phyloP scores from a whole-genome alignment of 1,140 invertebrate species.

The Brachionus sp. region DNA sequence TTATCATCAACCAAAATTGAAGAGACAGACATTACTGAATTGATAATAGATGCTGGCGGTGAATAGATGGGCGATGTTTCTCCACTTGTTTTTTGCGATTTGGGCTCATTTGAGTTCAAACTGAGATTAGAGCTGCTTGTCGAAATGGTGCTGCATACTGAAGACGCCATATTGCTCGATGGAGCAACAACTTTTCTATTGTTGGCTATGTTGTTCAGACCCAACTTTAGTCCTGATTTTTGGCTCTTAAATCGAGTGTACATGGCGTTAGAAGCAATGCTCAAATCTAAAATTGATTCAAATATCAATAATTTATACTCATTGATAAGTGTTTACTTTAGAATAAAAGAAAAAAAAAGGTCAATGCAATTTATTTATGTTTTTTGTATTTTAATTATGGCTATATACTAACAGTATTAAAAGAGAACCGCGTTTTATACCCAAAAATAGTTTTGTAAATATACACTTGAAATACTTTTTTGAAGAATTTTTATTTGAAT shows the following conservation, averaged over 20 bases:
- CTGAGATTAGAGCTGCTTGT: conserved; percentile 20
- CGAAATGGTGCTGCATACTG: background rate
- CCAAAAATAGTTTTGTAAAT: background rate
- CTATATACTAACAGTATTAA: background rate
- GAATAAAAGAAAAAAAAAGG: background rate
- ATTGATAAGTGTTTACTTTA: background rate
- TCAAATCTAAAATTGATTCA: background rate
- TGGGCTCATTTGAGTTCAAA: background rate
- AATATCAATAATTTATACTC: background rate
- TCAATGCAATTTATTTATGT: background rate
- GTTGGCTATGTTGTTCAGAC: conserved; percentile 6
- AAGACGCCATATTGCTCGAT: background rate
- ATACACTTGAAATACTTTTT: background rate
- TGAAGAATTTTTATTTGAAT: background rate
- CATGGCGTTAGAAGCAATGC: background rate
- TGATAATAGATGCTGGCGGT: background rate
- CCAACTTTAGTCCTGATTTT: conserved; percentile 41
- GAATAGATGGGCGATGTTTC: conserved; percentile 11
- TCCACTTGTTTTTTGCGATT: background rate
- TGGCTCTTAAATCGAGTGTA: conserved; percentile 40
- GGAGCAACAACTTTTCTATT: conserved; percentile 8
- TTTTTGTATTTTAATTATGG: background rate
- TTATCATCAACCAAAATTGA: conserved; percentile 2
- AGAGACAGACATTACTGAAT: background rate
- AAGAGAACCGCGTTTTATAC: background rate